phyloP scores from a whole-genome alignment of 2,888 invertebrate species.

The Prosapia bicincta region DNA sequence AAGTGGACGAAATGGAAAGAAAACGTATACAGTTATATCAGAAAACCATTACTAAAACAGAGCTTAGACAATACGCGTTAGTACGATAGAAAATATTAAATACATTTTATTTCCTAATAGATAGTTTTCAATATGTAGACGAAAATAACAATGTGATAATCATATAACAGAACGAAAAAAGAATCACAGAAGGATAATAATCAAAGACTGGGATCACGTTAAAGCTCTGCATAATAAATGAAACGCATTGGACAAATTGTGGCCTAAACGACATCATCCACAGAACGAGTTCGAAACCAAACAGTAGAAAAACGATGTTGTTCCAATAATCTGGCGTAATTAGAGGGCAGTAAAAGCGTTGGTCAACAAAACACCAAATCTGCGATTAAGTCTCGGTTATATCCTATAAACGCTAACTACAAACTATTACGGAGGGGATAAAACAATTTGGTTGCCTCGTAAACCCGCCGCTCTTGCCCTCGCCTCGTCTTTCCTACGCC shows the following conservation, averaged over 20 bases:
- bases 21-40: too few species aligned
- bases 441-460: constrained; percentile 29
- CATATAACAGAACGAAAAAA: too few species aligned
- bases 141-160: too few species aligned
- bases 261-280: neutral
- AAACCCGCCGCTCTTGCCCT: constrained; percentile 10
- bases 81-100: too few species aligned
- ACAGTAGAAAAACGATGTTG: neutral
- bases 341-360: constrained; percentile 22
- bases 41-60: too few species aligned
- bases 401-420: constrained; percentile 32
- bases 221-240: neutral
- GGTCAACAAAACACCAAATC: constrained; percentile 23
- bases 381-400: constrained; percentile 29
- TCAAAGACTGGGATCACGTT: neutral
- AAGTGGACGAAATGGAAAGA: too few species aligned
- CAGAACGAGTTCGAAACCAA: neutral
- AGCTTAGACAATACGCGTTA: too few species aligned
- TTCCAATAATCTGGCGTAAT: constrained; percentile 6
- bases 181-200: too few species aligned
- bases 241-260: neutral
- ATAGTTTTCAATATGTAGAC: too few species aligned
- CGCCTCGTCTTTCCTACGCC: constrained; percentile 16
- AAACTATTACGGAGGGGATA: constrained; percentile 30
- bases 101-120: too few species aligned